Evolutionary conservation across 1,140 invertebrate species (phyloP).

Genomic region (Pinna nobilis): DNA sequence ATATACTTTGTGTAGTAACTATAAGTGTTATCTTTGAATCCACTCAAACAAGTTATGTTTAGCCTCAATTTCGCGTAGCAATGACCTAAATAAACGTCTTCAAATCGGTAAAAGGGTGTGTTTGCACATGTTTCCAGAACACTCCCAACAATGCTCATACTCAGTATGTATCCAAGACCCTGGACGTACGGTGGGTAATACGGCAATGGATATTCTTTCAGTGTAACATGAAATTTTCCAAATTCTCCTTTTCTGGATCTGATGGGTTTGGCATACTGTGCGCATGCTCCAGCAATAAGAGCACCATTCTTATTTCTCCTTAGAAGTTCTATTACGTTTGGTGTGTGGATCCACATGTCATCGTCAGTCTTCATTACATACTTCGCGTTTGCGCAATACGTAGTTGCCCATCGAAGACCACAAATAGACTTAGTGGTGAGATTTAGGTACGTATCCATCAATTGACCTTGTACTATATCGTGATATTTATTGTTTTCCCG

Average conservation of each 20-base stretch:
- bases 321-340: not conserved
- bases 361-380: conserved; percentile 76
- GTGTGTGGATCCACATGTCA: conserved; percentile 74
- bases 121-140: conserved; percentile 56
- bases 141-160: conserved; percentile 57
- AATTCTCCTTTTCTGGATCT: conserved; percentile 71
- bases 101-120: conserved; percentile 65
- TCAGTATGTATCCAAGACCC: conserved; percentile 70
- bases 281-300: not conserved
- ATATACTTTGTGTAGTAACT: no score
- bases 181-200: conserved; percentile 72
- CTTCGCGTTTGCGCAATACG: conserved; percentile 78
- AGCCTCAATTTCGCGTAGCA: no score
- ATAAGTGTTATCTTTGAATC: no score
- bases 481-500: conserved; percentile 78
- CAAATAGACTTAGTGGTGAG: conserved; percentile 90
- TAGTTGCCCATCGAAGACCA: conserved; percentile 85
- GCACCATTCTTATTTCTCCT: not conserved
- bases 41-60: no score
- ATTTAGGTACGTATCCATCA: conserved; percentile 86
- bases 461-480: conserved; percentile 87
- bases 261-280: not conserved
- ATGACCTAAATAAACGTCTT: conserved; percentile 69
- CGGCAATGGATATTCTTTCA: conserved; percentile 38
- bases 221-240: conserved; percentile 62